phyloP scores from a whole-genome alignment of 2,888 invertebrate species.

The Oxycera nigricornis region DNA sequence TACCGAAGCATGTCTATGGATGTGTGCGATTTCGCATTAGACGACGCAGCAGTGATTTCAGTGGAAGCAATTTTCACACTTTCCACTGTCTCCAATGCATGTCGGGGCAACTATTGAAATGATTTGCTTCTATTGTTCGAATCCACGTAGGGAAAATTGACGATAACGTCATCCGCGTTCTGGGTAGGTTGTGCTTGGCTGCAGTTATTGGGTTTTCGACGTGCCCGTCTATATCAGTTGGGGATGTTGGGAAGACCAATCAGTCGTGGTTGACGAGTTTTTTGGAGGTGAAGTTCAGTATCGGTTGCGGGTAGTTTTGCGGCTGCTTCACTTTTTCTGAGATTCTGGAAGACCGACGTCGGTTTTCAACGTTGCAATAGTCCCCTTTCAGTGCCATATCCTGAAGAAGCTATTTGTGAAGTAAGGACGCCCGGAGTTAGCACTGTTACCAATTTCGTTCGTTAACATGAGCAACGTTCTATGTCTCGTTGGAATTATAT shows the following conservation, averaged over 20 bases:
- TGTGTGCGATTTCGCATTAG: slow-evolving; percentile 13
- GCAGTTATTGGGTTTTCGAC: slow-evolving; percentile 9
- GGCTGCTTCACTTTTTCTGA: not conserved
- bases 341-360: not conserved
- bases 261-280: slow-evolving; percentile 35
- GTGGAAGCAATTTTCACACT: slow-evolving; percentile 24
- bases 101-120: slow-evolving; percentile 3
- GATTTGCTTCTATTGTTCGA: slow-evolving; percentile 10
- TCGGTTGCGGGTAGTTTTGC: not conserved
- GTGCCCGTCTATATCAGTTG: slow-evolving; percentile 23
- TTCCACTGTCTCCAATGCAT: slow-evolving; percentile 12
- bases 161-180: slow-evolving; percentile 23
- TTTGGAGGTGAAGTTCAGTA: slow-evolving; percentile 14
- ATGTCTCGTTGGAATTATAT: not conserved
- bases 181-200: not conserved
- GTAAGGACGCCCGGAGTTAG: no score
- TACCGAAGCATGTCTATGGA: not conserved
- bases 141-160: not conserved
- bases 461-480: slow-evolving; percentile 1
- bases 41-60: slow-evolving; percentile 16
- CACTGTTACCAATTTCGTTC: not conserved
- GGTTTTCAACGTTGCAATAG: not conserved
- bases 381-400: not conserved
- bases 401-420: no score
- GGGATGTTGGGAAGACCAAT: not conserved